phyloP scores from a whole-genome alignment of 2,797 vertebrate species.

The Cyprinodon diabolis region DNA sequence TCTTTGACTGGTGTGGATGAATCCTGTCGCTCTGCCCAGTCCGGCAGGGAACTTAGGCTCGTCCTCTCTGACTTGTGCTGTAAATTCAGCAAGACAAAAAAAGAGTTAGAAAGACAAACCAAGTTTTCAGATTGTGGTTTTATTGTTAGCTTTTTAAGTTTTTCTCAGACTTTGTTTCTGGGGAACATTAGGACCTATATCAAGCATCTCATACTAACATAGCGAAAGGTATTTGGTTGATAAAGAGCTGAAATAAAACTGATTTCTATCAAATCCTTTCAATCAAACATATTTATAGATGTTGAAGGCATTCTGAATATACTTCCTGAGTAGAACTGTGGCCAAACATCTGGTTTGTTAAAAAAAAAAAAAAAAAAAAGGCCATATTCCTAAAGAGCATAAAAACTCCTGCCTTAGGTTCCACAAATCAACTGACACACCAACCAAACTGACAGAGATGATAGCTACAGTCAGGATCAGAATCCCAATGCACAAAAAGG shows the following conservation, averaged over 20 bases:
- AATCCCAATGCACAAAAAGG: background rate
- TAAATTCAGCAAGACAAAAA: slow-evolving; percentile 13
- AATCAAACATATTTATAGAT: background rate
- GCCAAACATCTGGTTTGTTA: background rate
- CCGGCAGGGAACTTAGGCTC: slow-evolving; percentile 82
- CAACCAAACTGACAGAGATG: background rate
- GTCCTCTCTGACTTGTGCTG: slow-evolving; percentile 85
- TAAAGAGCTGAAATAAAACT: background rate
- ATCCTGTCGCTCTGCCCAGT: slow-evolving; percentile 85
- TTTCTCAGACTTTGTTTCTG: background rate
- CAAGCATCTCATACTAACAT: background rate
- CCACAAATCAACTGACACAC: background rate
- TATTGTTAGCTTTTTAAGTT: background rate
- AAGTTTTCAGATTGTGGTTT: background rate
- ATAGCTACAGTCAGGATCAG: background rate
- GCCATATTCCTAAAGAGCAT: background rate
- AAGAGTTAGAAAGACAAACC: background rate
- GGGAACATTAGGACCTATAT: background rate
- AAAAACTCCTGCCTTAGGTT: background rate
- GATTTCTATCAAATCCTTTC: background rate
- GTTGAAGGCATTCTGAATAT: background rate
- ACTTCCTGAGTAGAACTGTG: background rate
- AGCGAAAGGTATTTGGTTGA: background rate
- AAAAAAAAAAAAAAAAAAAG: background rate
- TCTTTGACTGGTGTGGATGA: slow-evolving; percentile 78